These are phyloP conservation scores for Drosophila barbarae DNA, from an alignment of 2,888 invertebrate genomes.

Conservation along the genomic window DNA sequence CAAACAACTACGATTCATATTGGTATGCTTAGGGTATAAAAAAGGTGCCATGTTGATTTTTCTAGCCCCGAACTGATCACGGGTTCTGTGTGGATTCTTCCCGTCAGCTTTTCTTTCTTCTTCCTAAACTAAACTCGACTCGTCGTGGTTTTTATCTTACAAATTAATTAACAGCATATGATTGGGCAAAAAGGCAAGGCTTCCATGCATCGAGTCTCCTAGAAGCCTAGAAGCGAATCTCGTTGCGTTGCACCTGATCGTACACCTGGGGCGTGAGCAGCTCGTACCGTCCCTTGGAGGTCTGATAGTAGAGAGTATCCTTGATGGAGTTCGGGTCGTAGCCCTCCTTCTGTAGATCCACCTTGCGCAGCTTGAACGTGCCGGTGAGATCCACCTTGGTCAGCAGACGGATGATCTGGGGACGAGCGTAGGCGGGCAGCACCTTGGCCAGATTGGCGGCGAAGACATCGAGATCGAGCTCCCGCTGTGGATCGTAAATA, in stretches of 20 bases:
- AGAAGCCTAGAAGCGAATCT: slow-evolving; percentile 87
- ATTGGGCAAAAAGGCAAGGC: slow-evolving; percentile 44
- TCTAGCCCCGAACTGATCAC: slow-evolving; percentile 7
- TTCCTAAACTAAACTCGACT: slow-evolving; percentile 29
- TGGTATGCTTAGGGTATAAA: slow-evolving; percentile 11
- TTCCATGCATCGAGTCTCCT: slow-evolving; percentile 42
- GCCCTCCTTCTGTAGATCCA: slow-evolving; percentile 93
- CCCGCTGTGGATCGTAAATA: slow-evolving; percentile 87
- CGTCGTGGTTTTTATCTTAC: slow-evolving; percentile 46
- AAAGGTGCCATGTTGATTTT: slow-evolving; percentile 41
- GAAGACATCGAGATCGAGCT: slow-evolving; percentile 84
- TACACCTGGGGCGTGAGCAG: slow-evolving; percentile 86
- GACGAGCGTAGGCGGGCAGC: slow-evolving; percentile 92
- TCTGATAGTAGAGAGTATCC: slow-evolving; percentile 91
- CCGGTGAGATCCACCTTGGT: slow-evolving; percentile 94
- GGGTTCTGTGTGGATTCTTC: neutral
- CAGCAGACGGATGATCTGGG: slow-evolving; percentile 91
- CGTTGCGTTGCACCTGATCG: slow-evolving; percentile 86
- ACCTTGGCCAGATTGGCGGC: slow-evolving; percentile 83
- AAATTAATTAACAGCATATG: slow-evolving; percentile 71
- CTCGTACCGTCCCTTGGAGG: slow-evolving; percentile 85
- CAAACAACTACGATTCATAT: slow-evolving; percentile 34
- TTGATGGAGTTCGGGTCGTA: slow-evolving; percentile 86
- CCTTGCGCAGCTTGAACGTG: slow-evolving; percentile 97
- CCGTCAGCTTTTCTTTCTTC: neutral